A percentile compares a stretch with the other conserved stretches of the same genome.
These are phyloP conservation scores for Ctenoplectra terminalis DNA, from an alignment of 1,140 invertebrate species.

Conservation along the genomic window DNA sequence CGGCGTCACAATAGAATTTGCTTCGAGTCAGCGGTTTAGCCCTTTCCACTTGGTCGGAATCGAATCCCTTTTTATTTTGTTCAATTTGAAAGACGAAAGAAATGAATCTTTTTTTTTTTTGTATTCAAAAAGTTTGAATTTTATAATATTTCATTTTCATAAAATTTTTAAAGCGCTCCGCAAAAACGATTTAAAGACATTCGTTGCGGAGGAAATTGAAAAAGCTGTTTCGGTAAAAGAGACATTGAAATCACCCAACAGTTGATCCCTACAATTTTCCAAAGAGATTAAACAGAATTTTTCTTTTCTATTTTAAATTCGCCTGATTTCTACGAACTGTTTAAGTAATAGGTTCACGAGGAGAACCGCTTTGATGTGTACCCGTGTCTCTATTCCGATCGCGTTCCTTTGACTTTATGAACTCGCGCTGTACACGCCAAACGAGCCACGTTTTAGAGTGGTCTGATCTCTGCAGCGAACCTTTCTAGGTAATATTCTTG, in stretches of 20 bases:
- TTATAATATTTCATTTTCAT: no score
- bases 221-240: no score
- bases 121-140: no score
- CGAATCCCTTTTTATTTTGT: neutral
- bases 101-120: neutral
- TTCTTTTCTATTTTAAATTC: neutral
- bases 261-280: neutral
- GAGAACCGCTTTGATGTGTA: slow-evolving; percentile 6
- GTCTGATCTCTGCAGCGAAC: neutral
- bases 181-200: no score
- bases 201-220: no score
- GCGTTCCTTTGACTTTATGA: slow-evolving; percentile 10
- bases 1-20: slow-evolving; percentile 9
- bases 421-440: neutral
- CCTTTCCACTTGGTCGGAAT: neutral
- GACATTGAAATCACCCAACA: no score
- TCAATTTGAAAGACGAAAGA: neutral
- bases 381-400: slow-evolving; percentile 2
- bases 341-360: neutral
- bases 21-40: slow-evolving; percentile 1
- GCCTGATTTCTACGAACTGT: neutral
- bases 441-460: neutral
- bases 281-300: neutral
- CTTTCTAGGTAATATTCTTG: neutral
- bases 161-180: no score